Evolutionary conservation across 2,888 invertebrate genomes (phyloP), one percentile per base, ranked within the genome.

Genomic region (Anaspis maculata): DNA sequence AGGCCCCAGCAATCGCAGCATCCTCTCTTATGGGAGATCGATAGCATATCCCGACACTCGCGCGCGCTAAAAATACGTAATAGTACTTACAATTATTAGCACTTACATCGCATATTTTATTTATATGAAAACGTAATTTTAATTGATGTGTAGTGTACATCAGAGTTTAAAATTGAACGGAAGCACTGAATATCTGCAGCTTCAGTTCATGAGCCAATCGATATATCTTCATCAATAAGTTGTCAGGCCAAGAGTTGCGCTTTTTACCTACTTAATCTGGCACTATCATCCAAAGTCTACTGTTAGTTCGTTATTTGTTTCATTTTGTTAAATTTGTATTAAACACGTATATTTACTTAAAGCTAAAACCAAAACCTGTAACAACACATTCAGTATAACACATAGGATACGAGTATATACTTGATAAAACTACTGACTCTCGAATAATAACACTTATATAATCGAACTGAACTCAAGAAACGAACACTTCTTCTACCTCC

Each of bases 101-200:
- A 60, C 57, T 61, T 59, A 60, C 59, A 59, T 59, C 57, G 51
- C 46, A 59, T 57, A 49, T 51, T 61, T 45, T 57, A 49, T 51
- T 61, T 45, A 56, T 52, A 61, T 61, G 59, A 47, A 58, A 59
- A 51, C 60, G 61, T 52, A 56, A 56, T 52, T 53, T 52, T 50
- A 53, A 51, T 48, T 54, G 51, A 56, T 55, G 52, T 54, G 56
- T 51, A 52, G 56, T 52, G 49, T 52, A 52, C 56, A 58, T 53
- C 47, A 42, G n/a, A n/a, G 34, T 37, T 32, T 33, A 39, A 32
- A 35, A 25, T 33, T 26, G 29, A 32, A 25, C 15, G 30, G 30
- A 40, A 40, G 36, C 39, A 37, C 37, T 37, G 30, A 30, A 32
- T 32, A 35, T 36, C 34, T 25, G 28, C 27, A 26, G 35, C 21